These are phyloP conservation scores for Muschampia plurimacula DNA, from an alignment of 2,888 invertebrate species.

Conservation along the genomic window DNA sequence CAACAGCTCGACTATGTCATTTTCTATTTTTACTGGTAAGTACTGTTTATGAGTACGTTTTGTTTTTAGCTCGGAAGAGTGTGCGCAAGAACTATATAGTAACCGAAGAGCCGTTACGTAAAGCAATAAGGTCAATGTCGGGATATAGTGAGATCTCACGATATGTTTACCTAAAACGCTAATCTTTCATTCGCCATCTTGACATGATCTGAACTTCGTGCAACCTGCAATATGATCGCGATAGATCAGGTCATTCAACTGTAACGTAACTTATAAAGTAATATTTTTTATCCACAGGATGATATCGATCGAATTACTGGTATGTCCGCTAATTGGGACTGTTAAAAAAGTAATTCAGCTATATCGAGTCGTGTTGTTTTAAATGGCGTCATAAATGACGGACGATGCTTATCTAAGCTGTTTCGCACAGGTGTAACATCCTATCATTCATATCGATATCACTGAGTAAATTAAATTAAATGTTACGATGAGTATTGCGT, in stretches of 20 bases:
- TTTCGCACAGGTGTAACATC: conserved; percentile 5
- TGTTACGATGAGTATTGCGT: not conserved
- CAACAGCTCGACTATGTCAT: conserved; percentile 30
- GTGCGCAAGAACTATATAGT: conserved; percentile 42
- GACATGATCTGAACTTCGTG: conserved; percentile 72
- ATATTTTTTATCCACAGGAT: conserved; percentile 34
- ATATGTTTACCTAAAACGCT: conserved; percentile 70
- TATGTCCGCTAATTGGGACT: conserved; percentile 34
- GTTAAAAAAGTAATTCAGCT: conserved; percentile 23
- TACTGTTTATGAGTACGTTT: conserved; percentile 33
- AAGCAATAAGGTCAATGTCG: conserved; percentile 48
- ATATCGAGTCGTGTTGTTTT: conserved; percentile 16
- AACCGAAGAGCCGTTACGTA: conserved; percentile 49
- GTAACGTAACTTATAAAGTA: conserved; percentile 37
- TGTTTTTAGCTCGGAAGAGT: conserved; percentile 42
- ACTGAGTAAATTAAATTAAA: not conserved
- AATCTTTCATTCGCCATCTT: conserved; percentile 72
- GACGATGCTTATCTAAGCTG: conserved; percentile 24
- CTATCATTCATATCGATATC: not conserved
- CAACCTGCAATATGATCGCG: conserved; percentile 53
- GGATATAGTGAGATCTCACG: conserved; percentile 55
- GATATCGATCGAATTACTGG: conserved; percentile 32
- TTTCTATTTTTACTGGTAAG: not conserved
- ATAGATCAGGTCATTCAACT: conserved; percentile 52
- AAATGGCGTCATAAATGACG: conserved; percentile 29